phyloP scores from a whole-genome alignment of 2,113 vertebrate species.

The Ailurus styani region DNA sequence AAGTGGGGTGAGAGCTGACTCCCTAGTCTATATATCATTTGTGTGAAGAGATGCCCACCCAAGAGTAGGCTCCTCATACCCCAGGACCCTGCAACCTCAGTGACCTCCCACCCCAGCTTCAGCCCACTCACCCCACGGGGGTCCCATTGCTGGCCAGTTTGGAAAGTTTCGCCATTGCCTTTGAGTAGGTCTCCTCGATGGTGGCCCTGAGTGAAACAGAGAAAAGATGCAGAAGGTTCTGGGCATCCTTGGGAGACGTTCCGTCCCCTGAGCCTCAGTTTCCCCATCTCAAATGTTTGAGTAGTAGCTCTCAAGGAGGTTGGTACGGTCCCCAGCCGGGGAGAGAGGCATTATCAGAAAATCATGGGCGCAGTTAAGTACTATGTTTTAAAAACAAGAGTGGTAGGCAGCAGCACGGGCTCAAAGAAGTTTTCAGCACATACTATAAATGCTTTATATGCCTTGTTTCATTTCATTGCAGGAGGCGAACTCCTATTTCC shows the following conservation, averaged over 20 bases:
- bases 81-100: background rate
- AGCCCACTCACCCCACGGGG: slow-evolving; percentile 87
- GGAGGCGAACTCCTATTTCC: background rate
- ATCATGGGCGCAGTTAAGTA: background rate
- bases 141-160: slow-evolving; percentile 94
- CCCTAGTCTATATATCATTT: background rate
- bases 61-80: background rate
- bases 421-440: background rate
- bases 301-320: background rate
- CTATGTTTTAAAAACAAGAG: background rate
- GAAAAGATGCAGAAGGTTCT: background rate
- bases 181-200: slow-evolving; percentile 95
- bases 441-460: background rate
- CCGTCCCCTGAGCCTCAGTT: background rate
- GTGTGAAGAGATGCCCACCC: background rate
- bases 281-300: background rate
- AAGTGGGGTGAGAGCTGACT: background rate
- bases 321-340: background rate
- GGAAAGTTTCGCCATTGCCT: slow-evolving; percentile 95
- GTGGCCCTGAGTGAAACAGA: slow-evolving; percentile 82
- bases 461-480: background rate
- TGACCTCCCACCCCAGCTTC: accelerated
- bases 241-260: background rate
- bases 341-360: background rate
- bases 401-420: background rate